Base-by-base conservation (phyloP, 2,797 vertebrate species). In the Emydoidea blandingii region DNA sequence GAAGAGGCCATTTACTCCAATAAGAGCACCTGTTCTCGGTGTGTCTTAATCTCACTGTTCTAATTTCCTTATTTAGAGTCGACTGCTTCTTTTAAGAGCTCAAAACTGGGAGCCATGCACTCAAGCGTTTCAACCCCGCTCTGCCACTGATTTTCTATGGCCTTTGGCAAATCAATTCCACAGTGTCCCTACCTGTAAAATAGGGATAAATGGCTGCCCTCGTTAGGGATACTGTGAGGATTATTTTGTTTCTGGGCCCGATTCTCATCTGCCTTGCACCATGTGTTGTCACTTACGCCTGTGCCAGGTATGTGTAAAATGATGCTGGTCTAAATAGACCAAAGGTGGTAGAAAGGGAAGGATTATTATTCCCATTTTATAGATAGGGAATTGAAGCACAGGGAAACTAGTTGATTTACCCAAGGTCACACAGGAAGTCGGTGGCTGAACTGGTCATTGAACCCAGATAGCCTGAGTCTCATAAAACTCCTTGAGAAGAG, bases 131-230 rank as follows among this genome's bases (percentile, higher is more conserved):
- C 8, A 72, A 72, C 65, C 5, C 27, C 54, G 82, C 50, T 47
- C 27, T 56, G 54, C 29, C 2, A 0, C 8, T 50, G 44, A 31
- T 79, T 80, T 90, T 44, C 23, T 44, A 8, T 25, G 7, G 74
- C 18, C 27, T 65, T 92, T 86, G 37, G 34, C 53, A 47, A 31
- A 37, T 72, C 49, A 31, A 4, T 19, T 57, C 21, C 6, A 1
- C n/a, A 49, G 18, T 74, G 80, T 16, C 2, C 0, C 1, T 52
- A 1, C 29, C 3, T 4, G 53, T 72, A 72, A 72, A 72, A 15
- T 21, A 37, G 31, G 65, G 49, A 59, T 62, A 56, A 76, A 85
- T 31, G 41, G 4, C 7, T 78, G 50, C 9, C 11, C 3, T 3
- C 29, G 4, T 68, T 53, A 54, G 18, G 49, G 65, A 4, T n/a